Evolutionary conservation across 2,797 vertebrate genomes (phyloP), one percentile per base, ranked within the genome.

Genomic region (Chelidonichthys spinosus): DNA sequence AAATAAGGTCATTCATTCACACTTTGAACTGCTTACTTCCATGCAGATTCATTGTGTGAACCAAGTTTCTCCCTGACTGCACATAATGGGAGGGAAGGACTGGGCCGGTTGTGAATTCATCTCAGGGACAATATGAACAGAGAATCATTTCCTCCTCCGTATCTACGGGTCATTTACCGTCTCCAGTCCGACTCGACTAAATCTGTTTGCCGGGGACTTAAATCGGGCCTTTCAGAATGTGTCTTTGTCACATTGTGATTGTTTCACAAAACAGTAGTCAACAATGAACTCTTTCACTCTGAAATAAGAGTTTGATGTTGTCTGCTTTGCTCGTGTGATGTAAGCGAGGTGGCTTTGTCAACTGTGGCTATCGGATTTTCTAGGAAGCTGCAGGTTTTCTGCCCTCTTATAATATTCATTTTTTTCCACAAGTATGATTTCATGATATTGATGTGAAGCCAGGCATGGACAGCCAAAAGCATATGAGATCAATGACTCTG

Each of bases 1-100:
- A 72, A 50, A 74, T 64, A 47, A 65, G 66, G 25, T 63, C 37
- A 69, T 63, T 75, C 17, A 43, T 62, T 76, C 11, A 63, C 0
- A 2, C 46, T 54, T 69, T 69, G 39, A 72, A 46, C 60, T 62
- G 59, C 52, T 44, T 42, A n/a, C 15, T 50, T 4, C 14, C n/a
- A 13, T 59, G 18, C 47, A 63, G 63, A 46, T 13, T 66, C 7
- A 15, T 11, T 35, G 11, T 52, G 8, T 53, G 39, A 69, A 50
- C 46, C 32, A 17, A 58, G 35, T 18, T 36, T 56, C 18, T 56
- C n/a, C 36, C 15, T 33, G 25, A 32, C 52, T n/a, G 49, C 39
- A 43, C 36, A 67, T 39, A 10, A 3, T 39, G 15, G 25, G 32
- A 53, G 25, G 43, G 8, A 33, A 46, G 11, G 33, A 54, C 25